A percentile compares a stretch with the other conserved stretches of the same genome.
phyloP scores from a whole-genome alignment of 2,888 invertebrate species.

The Drosophila meridiana region DNA sequence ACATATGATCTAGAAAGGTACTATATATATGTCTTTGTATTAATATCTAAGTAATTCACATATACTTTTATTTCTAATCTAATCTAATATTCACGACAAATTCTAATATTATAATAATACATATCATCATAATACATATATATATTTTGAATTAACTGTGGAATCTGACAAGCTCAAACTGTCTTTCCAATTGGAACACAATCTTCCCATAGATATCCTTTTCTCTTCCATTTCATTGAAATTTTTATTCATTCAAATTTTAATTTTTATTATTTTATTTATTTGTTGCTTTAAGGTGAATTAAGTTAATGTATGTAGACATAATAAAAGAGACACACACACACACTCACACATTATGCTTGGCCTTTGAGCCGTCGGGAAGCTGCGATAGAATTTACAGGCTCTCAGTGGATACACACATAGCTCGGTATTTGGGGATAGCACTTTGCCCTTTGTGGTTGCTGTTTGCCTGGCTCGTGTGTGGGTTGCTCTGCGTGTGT shows the following conservation, averaged over 20 bases:
- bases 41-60: no score
- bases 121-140: no score
- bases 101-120: no score
- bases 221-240: not conserved
- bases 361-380: not conserved
- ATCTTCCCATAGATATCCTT: not conserved
- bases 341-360: not conserved
- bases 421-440: slow-evolving; percentile 6
- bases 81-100: no score
- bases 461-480: slow-evolving; percentile 40
- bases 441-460: slow-evolving; percentile 73
- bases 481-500: slow-evolving; percentile 45
- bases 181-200: not conserved
- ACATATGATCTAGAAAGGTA: no score
- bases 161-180: not conserved
- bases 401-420: slow-evolving; percentile 16
- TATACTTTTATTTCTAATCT: no score
- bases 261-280: not conserved
- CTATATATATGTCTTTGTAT: no score
- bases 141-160: not conserved
- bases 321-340: not conserved
- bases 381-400: slow-evolving; percentile 1
- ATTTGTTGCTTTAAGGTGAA: not conserved
- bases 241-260: not conserved
- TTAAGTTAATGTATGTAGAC: not conserved